phyloP scores from a whole-genome alignment of 2,888 invertebrate genomes.

The Bimastos eiseni region DNA sequence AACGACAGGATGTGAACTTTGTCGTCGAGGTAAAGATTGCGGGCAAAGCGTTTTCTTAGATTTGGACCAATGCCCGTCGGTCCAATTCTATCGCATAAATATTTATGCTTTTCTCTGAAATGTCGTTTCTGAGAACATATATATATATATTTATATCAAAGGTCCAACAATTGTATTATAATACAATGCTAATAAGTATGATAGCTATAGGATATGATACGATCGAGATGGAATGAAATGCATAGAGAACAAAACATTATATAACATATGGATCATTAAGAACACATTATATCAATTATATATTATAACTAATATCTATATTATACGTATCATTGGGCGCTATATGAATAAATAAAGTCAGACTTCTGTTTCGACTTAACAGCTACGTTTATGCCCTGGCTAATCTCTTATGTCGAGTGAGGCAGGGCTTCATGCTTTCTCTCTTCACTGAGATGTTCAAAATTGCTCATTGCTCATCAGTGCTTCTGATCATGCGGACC shows the following conservation, averaged over 20 bases:
- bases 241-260: no score
- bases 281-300: no score
- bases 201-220: no score
- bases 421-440: background rate
- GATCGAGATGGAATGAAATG: no score
- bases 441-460: background rate
- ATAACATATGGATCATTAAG: no score
- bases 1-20: background rate
- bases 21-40: background rate
- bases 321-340: background rate
- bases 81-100: background rate
- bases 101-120: background rate
- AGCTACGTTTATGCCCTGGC: background rate
- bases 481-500: background rate
- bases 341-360: background rate
- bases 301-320: no score
- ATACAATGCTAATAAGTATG: no score
- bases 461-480: no score
- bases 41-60: background rate
- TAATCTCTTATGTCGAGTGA: background rate
- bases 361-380: background rate
- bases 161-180: no score
- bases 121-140: background rate
- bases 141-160: background rate
- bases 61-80: background rate